Evolutionary conservation across 2,797 vertebrate species (phyloP).

Genomic region (Pteropus rufus): DNA sequence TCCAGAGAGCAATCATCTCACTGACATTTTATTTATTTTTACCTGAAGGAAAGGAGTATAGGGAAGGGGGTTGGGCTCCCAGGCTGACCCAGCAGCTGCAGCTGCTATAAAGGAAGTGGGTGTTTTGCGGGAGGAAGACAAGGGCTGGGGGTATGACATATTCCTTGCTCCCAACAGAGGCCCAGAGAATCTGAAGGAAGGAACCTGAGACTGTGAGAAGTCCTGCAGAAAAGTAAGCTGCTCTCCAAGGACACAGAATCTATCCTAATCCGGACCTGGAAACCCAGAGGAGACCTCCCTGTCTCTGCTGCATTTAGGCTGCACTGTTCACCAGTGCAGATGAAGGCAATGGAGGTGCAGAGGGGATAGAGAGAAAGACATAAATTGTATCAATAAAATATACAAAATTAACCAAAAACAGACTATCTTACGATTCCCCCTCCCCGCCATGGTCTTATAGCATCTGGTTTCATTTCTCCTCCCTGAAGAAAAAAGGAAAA

Average conservation of each 20-base stretch:
- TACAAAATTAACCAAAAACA: constrained; percentile 39
- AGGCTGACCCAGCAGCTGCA: constrained; percentile 56
- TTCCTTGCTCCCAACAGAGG: constrained; percentile 1
- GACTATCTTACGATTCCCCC: not conserved
- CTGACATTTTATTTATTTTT: constrained; percentile 75
- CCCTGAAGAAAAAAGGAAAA: not conserved
- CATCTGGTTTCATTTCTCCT: constrained; percentile 48
- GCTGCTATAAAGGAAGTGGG: constrained; percentile 52
- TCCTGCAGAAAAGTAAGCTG: constrained; percentile 23
- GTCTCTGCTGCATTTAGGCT: not conserved
- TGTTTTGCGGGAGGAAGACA: not conserved
- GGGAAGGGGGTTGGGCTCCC: not conserved
- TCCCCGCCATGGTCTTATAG: not conserved
- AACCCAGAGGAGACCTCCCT: not conserved
- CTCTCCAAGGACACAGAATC: constrained; percentile 25
- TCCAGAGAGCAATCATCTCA: constrained; percentile 68
- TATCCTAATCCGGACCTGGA: not conserved
- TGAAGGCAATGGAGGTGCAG: not conserved
- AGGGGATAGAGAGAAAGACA: not conserved
- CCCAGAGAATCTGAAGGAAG: constrained; percentile 40
- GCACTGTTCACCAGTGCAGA: not conserved
- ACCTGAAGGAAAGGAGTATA: constrained; percentile 51
- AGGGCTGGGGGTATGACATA: not conserved
- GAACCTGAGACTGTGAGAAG: constrained; percentile 55
- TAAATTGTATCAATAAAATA: constrained; percentile 20